A percentile compares a stretch with the other conserved stretches of the same genome.
phyloP scores from a whole-genome alignment of 2,888 invertebrate species.

The Marronus borbonicus region DNA sequence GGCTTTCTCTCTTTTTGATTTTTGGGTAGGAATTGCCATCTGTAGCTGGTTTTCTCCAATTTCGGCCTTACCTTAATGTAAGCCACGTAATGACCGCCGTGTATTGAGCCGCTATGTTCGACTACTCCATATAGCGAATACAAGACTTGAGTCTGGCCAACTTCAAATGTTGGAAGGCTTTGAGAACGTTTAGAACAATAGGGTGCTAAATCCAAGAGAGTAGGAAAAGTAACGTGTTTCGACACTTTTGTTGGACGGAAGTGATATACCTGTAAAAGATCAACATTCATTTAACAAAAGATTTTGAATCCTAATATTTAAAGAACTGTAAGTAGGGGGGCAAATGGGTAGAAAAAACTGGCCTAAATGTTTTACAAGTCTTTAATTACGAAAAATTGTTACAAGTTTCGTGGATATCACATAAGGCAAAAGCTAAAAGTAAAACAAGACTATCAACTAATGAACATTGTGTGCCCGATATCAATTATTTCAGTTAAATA shows the following conservation, averaged over 20 bases:
- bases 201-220: constrained; percentile 89
- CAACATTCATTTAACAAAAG: no score
- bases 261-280: constrained; percentile 53
- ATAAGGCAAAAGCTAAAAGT: no score
- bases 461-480: no score
- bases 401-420: no score
- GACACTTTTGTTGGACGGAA: constrained; percentile 84
- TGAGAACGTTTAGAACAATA: constrained; percentile 83
- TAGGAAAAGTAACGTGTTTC: constrained; percentile 90
- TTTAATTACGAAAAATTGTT: no score
- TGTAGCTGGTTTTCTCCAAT: constrained; percentile 76
- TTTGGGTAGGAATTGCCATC: constrained; percentile 82
- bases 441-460: no score
- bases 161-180: constrained; percentile 72
- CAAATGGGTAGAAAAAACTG: no score
- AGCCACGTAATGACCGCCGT: constrained; percentile 94
- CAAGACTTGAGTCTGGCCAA: constrained; percentile 69
- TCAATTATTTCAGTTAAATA: no score
- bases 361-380: no score
- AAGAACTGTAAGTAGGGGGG: no score
- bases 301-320: no score
- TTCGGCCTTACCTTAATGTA: constrained; percentile 90
- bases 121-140: constrained; percentile 97
- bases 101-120: constrained; percentile 93
- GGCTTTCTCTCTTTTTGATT: constrained; percentile 63